A percentile compares a stretch with the other conserved stretches of the same genome.
phyloP scores from a whole-genome alignment of 2,113 vertebrate genomes.

The Sakesphorus luctuosus region DNA sequence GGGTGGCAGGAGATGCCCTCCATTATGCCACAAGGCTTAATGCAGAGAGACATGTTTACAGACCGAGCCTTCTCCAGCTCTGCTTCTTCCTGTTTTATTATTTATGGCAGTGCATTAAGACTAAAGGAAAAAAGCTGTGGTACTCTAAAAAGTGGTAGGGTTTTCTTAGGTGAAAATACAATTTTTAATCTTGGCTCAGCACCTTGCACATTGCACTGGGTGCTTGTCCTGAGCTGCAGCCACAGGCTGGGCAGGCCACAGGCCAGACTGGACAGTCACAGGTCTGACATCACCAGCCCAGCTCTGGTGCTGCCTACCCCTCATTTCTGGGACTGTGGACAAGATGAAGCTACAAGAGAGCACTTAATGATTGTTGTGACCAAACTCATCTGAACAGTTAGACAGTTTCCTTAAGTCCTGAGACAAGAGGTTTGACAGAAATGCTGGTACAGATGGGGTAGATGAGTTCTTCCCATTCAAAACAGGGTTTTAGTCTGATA shows the following conservation, averaged over 20 bases:
- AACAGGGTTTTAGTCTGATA: neutral
- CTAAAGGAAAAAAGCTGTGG: constrained; percentile 46
- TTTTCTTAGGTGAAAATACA: neutral
- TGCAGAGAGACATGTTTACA: constrained; percentile 41
- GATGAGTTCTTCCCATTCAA: neutral
- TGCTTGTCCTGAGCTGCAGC: neutral
- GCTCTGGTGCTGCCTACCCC: neutral
- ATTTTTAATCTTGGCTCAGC: neutral
- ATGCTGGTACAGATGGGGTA: neutral
- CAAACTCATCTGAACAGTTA: neutral
- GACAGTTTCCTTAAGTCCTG: neutral
- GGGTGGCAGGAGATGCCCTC: constrained; percentile 50
- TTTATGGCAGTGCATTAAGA: constrained; percentile 66
- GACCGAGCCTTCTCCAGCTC: constrained; percentile 2
- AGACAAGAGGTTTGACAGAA: neutral
- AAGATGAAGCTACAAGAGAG: neutral
- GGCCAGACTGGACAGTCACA: neutral
- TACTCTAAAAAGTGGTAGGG: neutral
- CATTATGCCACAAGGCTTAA: constrained; percentile 18
- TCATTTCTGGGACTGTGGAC: neutral
- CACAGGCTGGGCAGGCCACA: neutral
- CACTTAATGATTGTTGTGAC: neutral
- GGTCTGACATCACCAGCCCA: neutral
- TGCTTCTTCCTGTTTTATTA: constrained; percentile 65
- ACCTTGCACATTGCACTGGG: neutral